Evolutionary conservation across 2,797 vertebrate species (phyloP).

Genomic region (Sebastes kiyomatsui): DNA sequence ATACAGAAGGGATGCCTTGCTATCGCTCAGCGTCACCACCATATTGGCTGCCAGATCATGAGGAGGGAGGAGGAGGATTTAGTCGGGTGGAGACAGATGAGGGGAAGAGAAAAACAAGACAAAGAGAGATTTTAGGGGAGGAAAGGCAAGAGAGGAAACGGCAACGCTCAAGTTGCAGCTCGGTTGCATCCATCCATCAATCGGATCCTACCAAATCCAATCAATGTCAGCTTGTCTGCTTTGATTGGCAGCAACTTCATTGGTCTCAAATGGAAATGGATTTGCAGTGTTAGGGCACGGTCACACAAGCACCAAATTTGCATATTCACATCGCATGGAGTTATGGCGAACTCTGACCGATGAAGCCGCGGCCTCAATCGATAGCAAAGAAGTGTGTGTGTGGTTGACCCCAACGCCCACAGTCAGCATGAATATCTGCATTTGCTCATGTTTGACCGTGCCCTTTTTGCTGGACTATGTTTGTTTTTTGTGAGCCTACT

Average conservation of each 20-base stretch:
- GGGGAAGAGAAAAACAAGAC: constrained; percentile 2
- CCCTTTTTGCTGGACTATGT: not conserved
- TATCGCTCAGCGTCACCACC: constrained; percentile 60
- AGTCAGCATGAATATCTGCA: not conserved
- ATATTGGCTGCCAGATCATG: constrained; percentile 34
- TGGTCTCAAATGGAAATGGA: not conserved
- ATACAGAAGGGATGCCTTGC: constrained; percentile 33
- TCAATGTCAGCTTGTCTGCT: not conserved
- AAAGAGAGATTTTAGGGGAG: not conserved
- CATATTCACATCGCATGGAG: not conserved
- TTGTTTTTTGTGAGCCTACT: not conserved
- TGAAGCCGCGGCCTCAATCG: rapidly evolving
- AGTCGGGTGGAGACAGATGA: constrained; percentile 10
- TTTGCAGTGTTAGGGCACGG: not conserved
- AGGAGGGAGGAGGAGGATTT: constrained; percentile 4
- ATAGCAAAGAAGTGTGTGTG: not conserved
- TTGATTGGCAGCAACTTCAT: constrained; percentile 30
- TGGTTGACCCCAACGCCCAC: not conserved
- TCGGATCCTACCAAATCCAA: constrained; percentile 11
- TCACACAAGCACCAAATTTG: not conserved
- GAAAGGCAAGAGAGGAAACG: not conserved
- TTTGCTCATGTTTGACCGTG: not conserved
- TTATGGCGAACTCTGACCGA: not conserved
- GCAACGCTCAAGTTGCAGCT: constrained; percentile 3
- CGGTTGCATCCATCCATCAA: constrained; percentile 12